Conservation (phyloP, 2,113 vertebrate species). For the Dendrocopos noguchii region DNA sequence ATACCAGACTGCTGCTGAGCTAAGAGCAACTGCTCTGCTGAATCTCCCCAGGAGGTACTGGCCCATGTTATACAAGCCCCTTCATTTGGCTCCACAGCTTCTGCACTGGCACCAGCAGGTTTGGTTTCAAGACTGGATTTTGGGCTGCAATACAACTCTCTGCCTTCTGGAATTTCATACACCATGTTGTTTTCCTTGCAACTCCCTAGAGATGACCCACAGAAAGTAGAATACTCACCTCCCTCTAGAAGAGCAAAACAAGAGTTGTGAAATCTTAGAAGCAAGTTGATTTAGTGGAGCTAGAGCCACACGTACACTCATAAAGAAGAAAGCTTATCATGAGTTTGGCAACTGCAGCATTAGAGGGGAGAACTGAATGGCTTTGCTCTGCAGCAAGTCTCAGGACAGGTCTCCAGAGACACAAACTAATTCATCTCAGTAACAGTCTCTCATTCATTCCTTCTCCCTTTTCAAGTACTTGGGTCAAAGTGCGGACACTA, state of each 20-base stretch:
- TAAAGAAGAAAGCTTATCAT: background rate
- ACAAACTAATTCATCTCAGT: slow-evolving; percentile 46
- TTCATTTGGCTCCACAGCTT: background rate
- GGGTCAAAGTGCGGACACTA: slow-evolving; percentile 68
- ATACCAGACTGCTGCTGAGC: background rate
- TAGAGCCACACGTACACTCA: background rate
- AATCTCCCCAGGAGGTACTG: background rate
- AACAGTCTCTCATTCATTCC: slow-evolving; percentile 36
- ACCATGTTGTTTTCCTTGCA: background rate
- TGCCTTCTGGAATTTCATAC: slow-evolving; percentile 17
- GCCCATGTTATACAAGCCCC: background rate
- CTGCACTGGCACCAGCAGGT: background rate
- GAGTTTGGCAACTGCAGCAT: background rate
- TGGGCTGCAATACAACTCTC: background rate
- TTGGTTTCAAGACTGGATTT: slow-evolving; percentile 10
- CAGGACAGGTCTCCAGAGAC: background rate
- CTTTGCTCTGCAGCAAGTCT: background rate
- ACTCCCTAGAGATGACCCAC: background rate
- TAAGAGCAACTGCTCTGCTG: background rate
- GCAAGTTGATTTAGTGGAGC: background rate
- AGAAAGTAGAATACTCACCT: background rate
- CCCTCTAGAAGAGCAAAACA: slow-evolving; percentile 1
- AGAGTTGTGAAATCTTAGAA: background rate
- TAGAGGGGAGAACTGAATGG: background rate
- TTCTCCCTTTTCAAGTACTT: slow-evolving; percentile 31